Base-by-base conservation (phyloP, 1,140 invertebrate species). In the Bombus vancouverensis region DNA sequence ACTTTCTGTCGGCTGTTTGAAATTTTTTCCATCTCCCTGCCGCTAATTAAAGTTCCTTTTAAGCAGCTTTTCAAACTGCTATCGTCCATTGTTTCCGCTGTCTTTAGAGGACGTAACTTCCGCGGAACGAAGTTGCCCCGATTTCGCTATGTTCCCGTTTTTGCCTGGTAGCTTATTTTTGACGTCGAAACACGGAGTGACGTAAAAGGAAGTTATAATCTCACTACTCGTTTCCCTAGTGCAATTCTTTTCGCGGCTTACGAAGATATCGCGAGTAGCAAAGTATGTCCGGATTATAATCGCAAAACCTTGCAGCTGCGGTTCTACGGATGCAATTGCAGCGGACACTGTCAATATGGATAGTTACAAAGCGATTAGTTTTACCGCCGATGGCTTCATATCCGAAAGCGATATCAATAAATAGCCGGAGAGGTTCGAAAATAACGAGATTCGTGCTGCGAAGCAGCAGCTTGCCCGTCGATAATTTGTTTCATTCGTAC, bases 31-130 rank as follows among this genome's bases (percentile, higher is more conserved):
- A 22, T 53, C 68, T 42, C 1, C 44, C 34, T 34, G 28, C 32
- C 22, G 66, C 76, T 84, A 84, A 84, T 79, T 84, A 72, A 39
- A 79, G 25, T 72, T 71, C 76, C 83, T 59, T 79, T 79, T 79
- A 79, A 84, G 83, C 76, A 28, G 76, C 83, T 84, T 84, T 53
- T 42, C 15, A 32, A 57, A 25, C 25, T 75, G 39, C 81, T 22
- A 34, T 25, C 47, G 82, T 70, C 47, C 82, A 77, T 77, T 83
- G 68, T 79, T 84, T 79, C 47, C 53, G 32, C 53, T 34, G 39
- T 79, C 68, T 76, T 84, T 79, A 62, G 71, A 84, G 42, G 53
- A 57, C 9, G 73, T 22, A 53, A 62, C 57, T 83, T 44, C 66
- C 22, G 22, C 28, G 53, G 32, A 68, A 47, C 76, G 22, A 47